Evolutionary conservation across 2,113 vertebrate genomes (phyloP).

Genomic region (Hippocampus barbouri): DNA sequence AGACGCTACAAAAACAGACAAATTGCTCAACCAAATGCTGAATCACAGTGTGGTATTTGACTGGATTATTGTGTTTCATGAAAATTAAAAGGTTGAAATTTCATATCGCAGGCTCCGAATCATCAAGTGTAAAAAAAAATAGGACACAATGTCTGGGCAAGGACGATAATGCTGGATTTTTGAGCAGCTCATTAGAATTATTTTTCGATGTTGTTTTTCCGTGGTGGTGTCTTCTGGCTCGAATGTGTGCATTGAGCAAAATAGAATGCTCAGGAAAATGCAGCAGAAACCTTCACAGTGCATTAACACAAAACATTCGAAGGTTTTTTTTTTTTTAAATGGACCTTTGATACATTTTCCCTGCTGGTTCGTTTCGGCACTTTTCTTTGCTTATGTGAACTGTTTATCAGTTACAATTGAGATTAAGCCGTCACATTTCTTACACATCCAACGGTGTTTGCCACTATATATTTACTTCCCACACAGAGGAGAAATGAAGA

Average conservation of each 20-base stretch:
- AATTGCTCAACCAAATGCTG: not conserved
- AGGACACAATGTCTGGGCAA: slow-evolving; percentile 8
- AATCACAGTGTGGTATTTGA: slow-evolving; percentile 1
- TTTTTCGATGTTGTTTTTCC: not conserved
- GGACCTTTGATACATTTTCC: slow-evolving; percentile 20
- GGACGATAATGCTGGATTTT: slow-evolving; percentile 3
- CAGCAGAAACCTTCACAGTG: not conserved
- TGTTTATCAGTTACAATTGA: slow-evolving; percentile 59
- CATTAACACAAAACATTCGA: slow-evolving; percentile 30
- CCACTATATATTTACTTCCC: slow-evolving; percentile 58
- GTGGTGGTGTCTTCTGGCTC: not conserved
- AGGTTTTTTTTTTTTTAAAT: slow-evolving; percentile 18
- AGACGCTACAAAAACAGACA: not conserved
- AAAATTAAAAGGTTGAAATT: slow-evolving; percentile 8
- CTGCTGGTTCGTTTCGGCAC: slow-evolving; percentile 46
- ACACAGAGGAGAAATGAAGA: slow-evolving; percentile 38
- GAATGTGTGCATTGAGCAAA: not conserved
- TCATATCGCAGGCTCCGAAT: slow-evolving; percentile 5
- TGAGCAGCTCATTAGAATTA: slow-evolving; percentile 3
- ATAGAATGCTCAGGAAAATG: slow-evolving; percentile 2
- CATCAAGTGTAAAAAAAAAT: not conserved
- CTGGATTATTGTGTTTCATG: slow-evolving; percentile 1
- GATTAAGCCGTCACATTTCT: slow-evolving; percentile 66
- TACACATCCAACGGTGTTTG: slow-evolving; percentile 33
- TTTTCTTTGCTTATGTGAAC: slow-evolving; percentile 51